These are phyloP conservation scores for Hylaeus volcanicus DNA, from an alignment of 1,140 invertebrate species.

Conservation along the genomic window DNA sequence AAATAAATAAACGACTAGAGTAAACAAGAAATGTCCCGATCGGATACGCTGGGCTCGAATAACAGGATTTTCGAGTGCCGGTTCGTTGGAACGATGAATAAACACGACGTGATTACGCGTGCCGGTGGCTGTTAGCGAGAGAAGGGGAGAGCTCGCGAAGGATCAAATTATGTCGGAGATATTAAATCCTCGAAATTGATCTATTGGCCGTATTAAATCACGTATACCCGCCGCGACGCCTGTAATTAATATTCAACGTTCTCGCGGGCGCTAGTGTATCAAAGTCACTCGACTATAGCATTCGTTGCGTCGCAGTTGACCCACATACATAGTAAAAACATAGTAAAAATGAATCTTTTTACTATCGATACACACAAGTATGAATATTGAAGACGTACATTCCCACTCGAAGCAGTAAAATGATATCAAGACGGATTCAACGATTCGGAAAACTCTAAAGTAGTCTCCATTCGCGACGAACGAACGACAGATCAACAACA, in stretches of 20 bases:
- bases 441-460: no score
- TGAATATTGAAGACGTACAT: no score
- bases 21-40: neutral
- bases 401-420: no score
- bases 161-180: neutral
- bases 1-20: neutral
- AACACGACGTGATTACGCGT: neutral
- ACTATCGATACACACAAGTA: no score
- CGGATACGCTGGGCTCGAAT: neutral
- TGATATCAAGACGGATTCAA: no score
- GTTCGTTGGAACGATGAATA: neutral
- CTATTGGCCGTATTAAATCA: conserved; percentile 15
- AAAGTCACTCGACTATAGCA: neutral
- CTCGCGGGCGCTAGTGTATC: neutral
- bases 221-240: no score
- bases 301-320: no score
- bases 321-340: no score
- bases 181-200: conserved; percentile 17
- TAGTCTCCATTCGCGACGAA: no score
- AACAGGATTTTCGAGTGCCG: neutral
- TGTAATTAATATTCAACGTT: conserved; percentile 16
- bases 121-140: neutral
- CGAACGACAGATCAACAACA: no score
- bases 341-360: no score
- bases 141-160: neutral